Evolutionary conservation across 2,888 invertebrate genomes (phyloP).

Genomic region (Adelphocoris suturalis): DNA sequence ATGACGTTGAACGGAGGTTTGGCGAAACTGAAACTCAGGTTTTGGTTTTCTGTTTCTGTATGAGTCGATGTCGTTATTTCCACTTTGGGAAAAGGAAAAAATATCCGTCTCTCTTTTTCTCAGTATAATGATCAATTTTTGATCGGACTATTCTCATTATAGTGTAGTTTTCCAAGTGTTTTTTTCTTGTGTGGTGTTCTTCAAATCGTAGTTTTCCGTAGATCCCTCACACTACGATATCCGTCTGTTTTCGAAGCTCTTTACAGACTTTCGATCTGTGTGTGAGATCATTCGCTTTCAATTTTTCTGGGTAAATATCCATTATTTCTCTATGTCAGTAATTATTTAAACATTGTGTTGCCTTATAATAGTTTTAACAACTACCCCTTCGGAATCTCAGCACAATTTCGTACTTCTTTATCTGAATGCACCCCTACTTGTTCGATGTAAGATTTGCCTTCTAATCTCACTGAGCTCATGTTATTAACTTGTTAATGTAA

Average conservation of each 20-base stretch:
- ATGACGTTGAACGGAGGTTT: slow-evolving; percentile 24
- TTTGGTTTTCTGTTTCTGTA: neutral
- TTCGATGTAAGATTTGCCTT: too few relatives aligned
- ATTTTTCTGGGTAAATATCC: slow-evolving; percentile 10
- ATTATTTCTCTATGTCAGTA: neutral
- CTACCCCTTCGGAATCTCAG: neutral
- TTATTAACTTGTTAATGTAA: too few relatives aligned
- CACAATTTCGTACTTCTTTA: neutral
- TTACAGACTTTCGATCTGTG: neutral
- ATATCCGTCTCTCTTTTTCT: neutral
- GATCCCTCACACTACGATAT: neutral
- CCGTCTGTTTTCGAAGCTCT: slow-evolving; percentile 17
- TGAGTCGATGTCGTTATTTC: slow-evolving; percentile 28
- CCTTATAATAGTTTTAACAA: neutral
- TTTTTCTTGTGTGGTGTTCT: neutral
- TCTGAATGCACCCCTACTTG: too few relatives aligned
- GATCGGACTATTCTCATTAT: neutral
- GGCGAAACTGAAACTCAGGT: neutral
- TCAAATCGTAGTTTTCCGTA: neutral
- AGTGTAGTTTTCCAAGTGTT: neutral
- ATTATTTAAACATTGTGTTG: neutral
- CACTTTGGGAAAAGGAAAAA: neutral
- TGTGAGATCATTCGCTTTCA: neutral
- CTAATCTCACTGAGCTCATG: too few relatives aligned
- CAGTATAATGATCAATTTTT: neutral